Base-by-base conservation (phyloP, 2,888 invertebrate genomes). In the Tenthredo notha region DNA sequence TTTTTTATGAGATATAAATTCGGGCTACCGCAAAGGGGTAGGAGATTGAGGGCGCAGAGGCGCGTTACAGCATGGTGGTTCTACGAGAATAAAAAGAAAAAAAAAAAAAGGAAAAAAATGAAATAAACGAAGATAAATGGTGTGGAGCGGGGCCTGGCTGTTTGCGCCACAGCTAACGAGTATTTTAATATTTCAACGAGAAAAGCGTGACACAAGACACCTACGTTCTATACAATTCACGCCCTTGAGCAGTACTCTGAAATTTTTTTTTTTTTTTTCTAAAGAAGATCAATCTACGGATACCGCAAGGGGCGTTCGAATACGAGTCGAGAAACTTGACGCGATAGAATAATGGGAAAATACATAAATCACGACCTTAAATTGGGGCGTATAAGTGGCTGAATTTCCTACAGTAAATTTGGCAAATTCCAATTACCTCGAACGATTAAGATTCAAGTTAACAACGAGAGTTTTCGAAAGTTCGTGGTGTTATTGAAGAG, bases 111-210 rank as follows among this genome's bases (percentile, higher is more conserved):
- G 2, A 3, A 40, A 72, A 65, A 25, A 25, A 29, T 21, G 43
- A 67, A 43, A 29, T 83, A 83, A 83, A 83, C 67, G 67, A 70
- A 67, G 83, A 83, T 83, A 50, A 83, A 83, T 83, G 29, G 67
- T 12, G 29, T 9, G n/a, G n/a, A 83, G n/a, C 47, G 47, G n/a
- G 18, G 67, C 40, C 43, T 21, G 25, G 29, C 83, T 70, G 67
- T 65, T 83, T 83, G 25, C 29, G 47, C 29, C 47, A 50, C 29
- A 15, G 83, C 67, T 83, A 83, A 83, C 70, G 83, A 83, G 83
- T 83, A 67, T 83, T 83, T 65, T 25, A 83, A 83, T 83, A 83
- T 70, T 65, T 83, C n/a, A 65, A 18, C 29, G 40, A 21, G 12
- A 33, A 58, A 83, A 83, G 47, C 47, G 29, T 47, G 67, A 67